Evolutionary conservation across 2,113 vertebrate genomes (phyloP), one percentile per base, ranked within the genome.

Genomic region (Connochaetes taurinus): DNA sequence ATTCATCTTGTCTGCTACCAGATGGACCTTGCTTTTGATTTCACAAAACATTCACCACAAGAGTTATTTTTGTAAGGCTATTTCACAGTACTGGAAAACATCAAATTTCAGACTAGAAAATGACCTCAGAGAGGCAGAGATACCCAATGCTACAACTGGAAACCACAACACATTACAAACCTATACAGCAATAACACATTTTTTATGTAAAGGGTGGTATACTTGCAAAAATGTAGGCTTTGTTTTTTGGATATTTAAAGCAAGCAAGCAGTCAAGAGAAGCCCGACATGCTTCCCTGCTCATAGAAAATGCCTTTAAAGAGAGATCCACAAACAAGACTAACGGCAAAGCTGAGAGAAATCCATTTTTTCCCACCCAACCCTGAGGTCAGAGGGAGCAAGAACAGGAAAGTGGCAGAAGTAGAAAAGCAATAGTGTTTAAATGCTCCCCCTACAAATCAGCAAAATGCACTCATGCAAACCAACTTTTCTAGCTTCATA

Each of bases 1-100:
- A 94, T 87, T 87, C 67, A 90, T 97, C 55, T 95, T 62, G 58
- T 82, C 57, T 81, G 36, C 55, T 84, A 95, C 52, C 80, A 97
- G 74, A 90, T 87, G 45, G 85, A 81, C 23, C 29, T n/a, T 87
- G 64, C 27, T 95, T 92, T 84, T 78, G 82, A 80, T 60, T 90
- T 92, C 87, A 89, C 29, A 92, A 78, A 92, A 92, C 47, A 52
- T 67, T 97, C 78, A 53, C 87, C 90, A 78, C 67, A 88, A 78
- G 43, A 52, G 23, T 74, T 92, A 90, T 89, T 93, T 95, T 91
- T 90, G 64, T 50, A 96, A 90, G 29, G 43, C 11, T 50, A 67
- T 64, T 14, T 60, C 47, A 67, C 2, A 93, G 92, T 50, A 64
- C 25, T 87, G 45, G n/a, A 86, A 76, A 27, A 76, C 71, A 76